Evolutionary conservation across 2,888 invertebrate species (phyloP), one percentile per base, ranked within the genome.

Genomic region (Caenorhabditis sp.): DNA sequence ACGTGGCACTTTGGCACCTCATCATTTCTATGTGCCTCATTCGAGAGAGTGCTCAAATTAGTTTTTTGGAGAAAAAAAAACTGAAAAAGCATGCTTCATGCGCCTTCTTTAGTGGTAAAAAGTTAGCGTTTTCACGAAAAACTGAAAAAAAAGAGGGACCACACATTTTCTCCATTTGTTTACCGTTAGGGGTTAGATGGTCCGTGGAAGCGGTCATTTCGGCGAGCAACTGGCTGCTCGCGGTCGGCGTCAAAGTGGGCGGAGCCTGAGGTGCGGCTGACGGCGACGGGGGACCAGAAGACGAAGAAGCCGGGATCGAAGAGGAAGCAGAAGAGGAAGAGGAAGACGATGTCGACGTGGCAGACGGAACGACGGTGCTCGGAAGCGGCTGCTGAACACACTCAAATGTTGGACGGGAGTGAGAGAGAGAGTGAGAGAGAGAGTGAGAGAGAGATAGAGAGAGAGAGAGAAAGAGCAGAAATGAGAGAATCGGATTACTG

Each of bases 151-250:
- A n/a, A n/a, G n/a, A n/a, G n/a, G n/a, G n/a, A n/a, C n/a, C n/a
- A n/a, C n/a, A n/a, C n/a, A n/a, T n/a, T n/a, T n/a, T n/a, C n/a
- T n/a, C n/a, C n/a, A n/a, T n/a, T n/a, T n/a, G n/a, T 41, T 63
- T 73, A 74, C 74, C 74, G 65, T 74, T 74, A 74, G 74, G 46
- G 55, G 74, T 74, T 74, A 66, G 24, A 59, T 59, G 59, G 20
- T 74, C 66, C 62, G 61, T 32, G 39, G 74, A 74, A 68, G 74
- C 74, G 66, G 74, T 74, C 74, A 74, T 74, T 27, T 68, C 74
- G 58, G 50, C 39, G 45, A 53, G 63, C 27, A 17, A 65, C 35
- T 22, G 41, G 15, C 15, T 46, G n/a, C n/a, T n/a, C n/a, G n/a
- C n/a, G n/a, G n/a, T n/a, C n/a, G n/a, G n/a, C n/a, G n/a, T n/a